Evolutionary conservation across 2,797 vertebrate species (phyloP).

Genomic region (Borostomias antarcticus): DNA sequence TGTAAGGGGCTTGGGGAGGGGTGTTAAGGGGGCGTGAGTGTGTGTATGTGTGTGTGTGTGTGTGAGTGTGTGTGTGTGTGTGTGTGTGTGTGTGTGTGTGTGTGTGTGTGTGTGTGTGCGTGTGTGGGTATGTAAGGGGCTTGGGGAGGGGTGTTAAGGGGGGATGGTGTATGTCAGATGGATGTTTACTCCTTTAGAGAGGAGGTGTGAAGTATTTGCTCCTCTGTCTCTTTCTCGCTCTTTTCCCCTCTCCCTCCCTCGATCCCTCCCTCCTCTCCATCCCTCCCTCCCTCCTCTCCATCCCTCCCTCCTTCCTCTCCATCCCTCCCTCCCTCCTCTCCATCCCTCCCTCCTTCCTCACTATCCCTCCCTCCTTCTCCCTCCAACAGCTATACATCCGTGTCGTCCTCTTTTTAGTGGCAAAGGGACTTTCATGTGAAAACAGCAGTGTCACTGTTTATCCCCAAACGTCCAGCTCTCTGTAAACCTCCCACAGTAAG

Average conservation of each 20-base stretch:
- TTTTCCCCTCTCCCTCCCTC: neutral
- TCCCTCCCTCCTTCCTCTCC: too few species aligned
- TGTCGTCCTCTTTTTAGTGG: constrained; percentile 1
- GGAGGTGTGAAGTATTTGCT: constrained; percentile 24
- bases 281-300: too few species aligned
- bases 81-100: constrained; percentile 12
- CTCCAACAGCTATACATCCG: constrained; percentile 30
- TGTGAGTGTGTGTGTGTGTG: neutral
- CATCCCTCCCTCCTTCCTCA: neutral
- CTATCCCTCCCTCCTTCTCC: neutral
- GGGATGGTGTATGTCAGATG: constrained; percentile 14
- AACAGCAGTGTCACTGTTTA: constrained; percentile 25
- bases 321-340: neutral
- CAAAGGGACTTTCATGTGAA: constrained; percentile 7
- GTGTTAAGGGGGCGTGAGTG: too few species aligned
- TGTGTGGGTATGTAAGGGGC: constrained; percentile 12
- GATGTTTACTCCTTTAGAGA: constrained; percentile 13
- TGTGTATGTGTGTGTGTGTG: neutral
- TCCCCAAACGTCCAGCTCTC: constrained; percentile 22
- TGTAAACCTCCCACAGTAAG: neutral
- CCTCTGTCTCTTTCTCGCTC: too few species aligned
- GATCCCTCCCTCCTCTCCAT: too few species aligned
- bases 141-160: neutral
- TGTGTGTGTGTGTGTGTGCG: constrained; percentile 14
- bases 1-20: too few species aligned